These are phyloP conservation scores for Anarrhichthys ocellatus DNA, from an alignment of 2,113 vertebrate genomes.

Conservation along the genomic window DNA sequence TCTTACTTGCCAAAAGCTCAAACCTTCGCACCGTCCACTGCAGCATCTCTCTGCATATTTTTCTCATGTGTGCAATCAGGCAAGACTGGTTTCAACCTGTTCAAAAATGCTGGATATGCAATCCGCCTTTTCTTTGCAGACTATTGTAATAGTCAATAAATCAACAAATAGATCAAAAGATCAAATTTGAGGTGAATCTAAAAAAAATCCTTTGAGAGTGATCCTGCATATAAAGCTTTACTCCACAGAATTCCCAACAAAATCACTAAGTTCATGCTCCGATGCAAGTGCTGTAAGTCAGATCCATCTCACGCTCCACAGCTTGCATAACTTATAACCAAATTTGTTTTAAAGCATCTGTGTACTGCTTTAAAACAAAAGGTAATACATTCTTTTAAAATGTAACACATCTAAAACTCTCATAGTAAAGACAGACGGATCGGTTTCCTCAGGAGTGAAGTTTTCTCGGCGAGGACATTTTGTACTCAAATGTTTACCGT, in stretches of 20 bases:
- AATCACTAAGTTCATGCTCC: not conserved
- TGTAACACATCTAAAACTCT: not conserved
- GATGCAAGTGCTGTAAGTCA: not conserved
- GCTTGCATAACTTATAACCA: not conserved
- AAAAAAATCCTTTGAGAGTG: not conserved
- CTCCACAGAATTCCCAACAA: not conserved
- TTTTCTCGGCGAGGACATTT: not conserved
- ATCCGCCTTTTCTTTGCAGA: not conserved
- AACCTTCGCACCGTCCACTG: not conserved
- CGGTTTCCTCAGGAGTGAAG: not conserved
- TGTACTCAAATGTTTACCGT: conserved; percentile 5
- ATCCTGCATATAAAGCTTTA: not conserved
- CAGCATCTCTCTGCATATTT: not conserved
- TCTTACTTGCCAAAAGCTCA: not conserved
- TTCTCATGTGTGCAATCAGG: not conserved
- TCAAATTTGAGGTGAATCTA: not conserved
- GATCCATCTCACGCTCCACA: not conserved
- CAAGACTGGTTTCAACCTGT: conserved; percentile 8
- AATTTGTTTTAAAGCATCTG: too few species aligned
- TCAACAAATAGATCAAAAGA: not conserved
- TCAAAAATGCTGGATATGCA: not conserved
- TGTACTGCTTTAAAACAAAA: not conserved
- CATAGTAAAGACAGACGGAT: not conserved
- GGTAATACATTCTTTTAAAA: not conserved
- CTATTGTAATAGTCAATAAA: not conserved